phyloP scores from a whole-genome alignment of 2,888 invertebrate genomes.

The Furcula furcula region DNA sequence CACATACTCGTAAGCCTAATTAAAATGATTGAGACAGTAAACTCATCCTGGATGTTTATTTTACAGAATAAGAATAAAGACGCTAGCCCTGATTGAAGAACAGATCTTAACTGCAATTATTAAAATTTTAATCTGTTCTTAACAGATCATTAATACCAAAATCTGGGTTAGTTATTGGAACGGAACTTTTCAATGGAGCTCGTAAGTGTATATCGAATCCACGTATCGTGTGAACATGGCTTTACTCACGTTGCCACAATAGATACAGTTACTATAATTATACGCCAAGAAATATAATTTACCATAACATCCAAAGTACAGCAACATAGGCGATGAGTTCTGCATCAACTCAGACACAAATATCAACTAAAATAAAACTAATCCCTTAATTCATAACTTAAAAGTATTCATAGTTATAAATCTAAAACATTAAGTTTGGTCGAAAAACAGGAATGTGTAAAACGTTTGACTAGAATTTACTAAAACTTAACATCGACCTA shows the following conservation, averaged over 20 bases:
- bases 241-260: conserved; percentile 27
- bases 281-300: conserved; percentile 35
- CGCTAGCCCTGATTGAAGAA: too few species aligned
- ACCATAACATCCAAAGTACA: conserved; percentile 12
- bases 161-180: too few species aligned
- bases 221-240: not conserved
- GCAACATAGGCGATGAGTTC: conserved; percentile 24
- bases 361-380: not conserved
- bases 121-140: too few species aligned
- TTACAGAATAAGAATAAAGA: too few species aligned
- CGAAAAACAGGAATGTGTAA: conserved; percentile 81
- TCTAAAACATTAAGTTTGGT: conserved; percentile 70
- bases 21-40: not conserved
- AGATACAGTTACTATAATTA: conserved; percentile 41
- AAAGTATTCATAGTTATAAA: conserved; percentile 30
- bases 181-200: too few species aligned
- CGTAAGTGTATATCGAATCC: too few species aligned
- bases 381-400: conserved; percentile 1
- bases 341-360: conserved; percentile 13
- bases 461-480: conserved; percentile 81
- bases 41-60: not conserved
- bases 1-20: not conserved
- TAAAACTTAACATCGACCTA: conserved; percentile 78
- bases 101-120: too few species aligned
- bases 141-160: too few species aligned